These are phyloP conservation scores for Elaphurus davidianus DNA, from an alignment of 2,113 vertebrate species.

Conservation along the genomic window DNA sequence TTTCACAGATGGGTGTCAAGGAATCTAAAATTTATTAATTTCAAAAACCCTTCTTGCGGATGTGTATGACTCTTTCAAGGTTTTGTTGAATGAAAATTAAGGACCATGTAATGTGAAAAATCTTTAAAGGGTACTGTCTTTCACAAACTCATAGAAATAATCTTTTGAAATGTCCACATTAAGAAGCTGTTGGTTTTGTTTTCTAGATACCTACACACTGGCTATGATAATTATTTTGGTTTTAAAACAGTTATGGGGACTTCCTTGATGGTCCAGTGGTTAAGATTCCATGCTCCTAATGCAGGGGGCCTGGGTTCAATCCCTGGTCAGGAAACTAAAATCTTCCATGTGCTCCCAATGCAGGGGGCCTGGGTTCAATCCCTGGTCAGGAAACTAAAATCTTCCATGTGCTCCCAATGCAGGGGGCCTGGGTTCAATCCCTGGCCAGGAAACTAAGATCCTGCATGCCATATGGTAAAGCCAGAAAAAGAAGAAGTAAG, in stretches of 20 bases:
- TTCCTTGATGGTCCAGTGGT: background rate
- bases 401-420: background rate
- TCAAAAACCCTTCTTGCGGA: background rate
- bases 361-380: background rate
- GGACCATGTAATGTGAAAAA: background rate
- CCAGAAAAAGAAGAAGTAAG: background rate
- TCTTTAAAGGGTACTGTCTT: background rate
- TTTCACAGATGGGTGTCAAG: background rate
- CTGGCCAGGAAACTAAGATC: background rate
- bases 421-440: background rate
- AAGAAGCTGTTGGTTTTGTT: background rate
- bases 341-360: background rate
- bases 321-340: background rate
- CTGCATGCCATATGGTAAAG: background rate
- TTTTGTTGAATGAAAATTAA: background rate
- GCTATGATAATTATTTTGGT: background rate
- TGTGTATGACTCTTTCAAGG: background rate
- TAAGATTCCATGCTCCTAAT: background rate
- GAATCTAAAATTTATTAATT: slow-evolving; percentile 6
- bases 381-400: background rate
- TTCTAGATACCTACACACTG: background rate
- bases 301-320: background rate
- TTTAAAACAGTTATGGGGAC: background rate
- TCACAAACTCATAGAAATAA: background rate
- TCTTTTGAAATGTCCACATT: background rate